A percentile compares a stretch with the other conserved stretches of the same genome.
Evolutionary conservation across 2,113 vertebrate genomes (phyloP).

Genomic region (Sorex araneus): DNA sequence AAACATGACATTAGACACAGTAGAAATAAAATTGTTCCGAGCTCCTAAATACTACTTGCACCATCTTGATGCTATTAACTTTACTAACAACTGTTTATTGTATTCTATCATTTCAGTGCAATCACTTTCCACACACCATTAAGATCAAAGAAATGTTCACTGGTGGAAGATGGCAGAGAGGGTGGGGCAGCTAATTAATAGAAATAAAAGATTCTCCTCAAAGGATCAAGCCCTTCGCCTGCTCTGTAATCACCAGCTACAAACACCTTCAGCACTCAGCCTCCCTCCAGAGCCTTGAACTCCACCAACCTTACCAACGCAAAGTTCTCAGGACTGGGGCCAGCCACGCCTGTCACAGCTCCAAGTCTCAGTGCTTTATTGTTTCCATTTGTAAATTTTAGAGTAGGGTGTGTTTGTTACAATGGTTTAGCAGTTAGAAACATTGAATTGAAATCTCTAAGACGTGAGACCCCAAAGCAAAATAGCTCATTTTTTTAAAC

Average conservation of each 20-base stretch:
- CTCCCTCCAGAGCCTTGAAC: conserved; percentile 6
- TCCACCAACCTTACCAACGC: not conserved
- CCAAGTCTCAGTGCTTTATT: not conserved
- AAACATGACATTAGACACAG: conserved; percentile 46
- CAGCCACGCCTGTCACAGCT: not conserved
- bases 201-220: conserved; percentile 53
- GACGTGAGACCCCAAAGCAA: conserved; percentile 20
- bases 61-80: conserved; percentile 54
- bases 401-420: not conserved
- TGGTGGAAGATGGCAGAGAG: conserved; percentile 13
- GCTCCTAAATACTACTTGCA: conserved; percentile 47
- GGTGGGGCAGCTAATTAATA: conserved; percentile 58
- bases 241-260: conserved; percentile 42
- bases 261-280: conserved; percentile 61
- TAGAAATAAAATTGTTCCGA: conserved; percentile 63
- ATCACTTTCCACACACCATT: conserved; percentile 58
- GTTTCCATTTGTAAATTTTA: conserved; percentile 39
- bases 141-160: conserved; percentile 74
- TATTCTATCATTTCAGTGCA: conserved; percentile 59
- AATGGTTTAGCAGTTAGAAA: conserved; percentile 49
- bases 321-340: conserved; percentile 29
- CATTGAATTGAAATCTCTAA: conserved; percentile 36
- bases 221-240: conserved; percentile 49
- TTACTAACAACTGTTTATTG: conserved; percentile 74
- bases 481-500: not conserved